Base-by-base conservation (phyloP, 2,797 vertebrate species). In the Liasis olivaceus region DNA sequence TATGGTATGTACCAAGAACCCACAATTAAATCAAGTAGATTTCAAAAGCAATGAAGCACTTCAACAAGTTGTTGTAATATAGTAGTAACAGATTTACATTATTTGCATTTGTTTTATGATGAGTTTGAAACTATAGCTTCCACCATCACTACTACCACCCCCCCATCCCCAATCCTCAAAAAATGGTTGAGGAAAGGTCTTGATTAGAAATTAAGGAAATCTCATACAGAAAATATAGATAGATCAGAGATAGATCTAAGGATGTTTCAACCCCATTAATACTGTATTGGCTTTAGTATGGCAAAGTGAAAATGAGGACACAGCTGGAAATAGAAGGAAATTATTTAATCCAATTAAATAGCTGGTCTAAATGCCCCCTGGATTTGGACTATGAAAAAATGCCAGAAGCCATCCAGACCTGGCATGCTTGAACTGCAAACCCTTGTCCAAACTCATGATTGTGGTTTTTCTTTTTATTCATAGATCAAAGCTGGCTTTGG, bases 401-500 rank as follows among this genome's bases (percentile, higher is more conserved):
- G 8, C 7, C 26, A 60, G 9, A 31, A 87, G 11, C 9, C 59
- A 42, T 24, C 17, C 11, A 60, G 72, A 77, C 3, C 17, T 81
- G 20, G 20, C 42, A 20, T 87, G 31, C 22, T 26, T 64, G 8
- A 20, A 0, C 59, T 77, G 84, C 88, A 5, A 63, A 2, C 0
- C 87, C 72, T 91, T 81, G 4, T 42, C 66, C 24, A 59, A 89
- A 51, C 12, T 86, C 24, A 56, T 85, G 28, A 84, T 15, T 0
- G 0, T 60, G 6, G 36, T n/a, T 42, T 14, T 5, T 26, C 95
- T 92, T 84, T 95, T 90, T 95, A 92, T 59, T 93, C 89, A 9
- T 95, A 99, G 99, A 99, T 99, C 94, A 99, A 99, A 97, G 99
- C 99, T 54, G 99, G 99, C 64, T 98, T 99, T 3, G 99, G 99